These are phyloP conservation scores for Darevskia mixta DNA, from an alignment of 2,797 vertebrate species.

Conservation along the genomic window DNA sequence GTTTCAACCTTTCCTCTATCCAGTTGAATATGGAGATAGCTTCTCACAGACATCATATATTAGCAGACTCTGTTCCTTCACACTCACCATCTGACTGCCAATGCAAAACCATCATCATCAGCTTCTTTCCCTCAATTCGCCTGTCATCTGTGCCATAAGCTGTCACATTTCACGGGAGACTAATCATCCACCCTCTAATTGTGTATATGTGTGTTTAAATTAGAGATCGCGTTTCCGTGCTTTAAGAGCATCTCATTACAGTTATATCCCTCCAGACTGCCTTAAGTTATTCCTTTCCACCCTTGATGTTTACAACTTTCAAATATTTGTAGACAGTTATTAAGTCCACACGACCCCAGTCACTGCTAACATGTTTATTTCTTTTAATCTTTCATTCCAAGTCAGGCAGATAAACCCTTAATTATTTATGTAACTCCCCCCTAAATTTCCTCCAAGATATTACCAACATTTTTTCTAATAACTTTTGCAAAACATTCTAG, in stretches of 20 bases:
- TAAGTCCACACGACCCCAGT: slow-evolving; percentile 36
- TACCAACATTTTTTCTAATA: slow-evolving; percentile 54
- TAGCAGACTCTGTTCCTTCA: slow-evolving; percentile 6
- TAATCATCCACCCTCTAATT: not conserved
- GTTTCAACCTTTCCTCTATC: not conserved
- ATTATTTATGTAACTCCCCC: slow-evolving; percentile 72
- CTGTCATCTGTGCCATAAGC: not conserved
- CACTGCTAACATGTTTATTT: slow-evolving; percentile 74
- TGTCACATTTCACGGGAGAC: slow-evolving; percentile 18
- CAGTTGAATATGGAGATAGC: not conserved
- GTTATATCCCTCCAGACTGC: slow-evolving; percentile 20
- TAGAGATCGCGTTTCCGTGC: slow-evolving; percentile 12
- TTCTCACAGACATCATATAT: slow-evolving; percentile 52
- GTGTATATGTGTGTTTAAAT: slow-evolving; percentile 10
- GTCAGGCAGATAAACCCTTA: slow-evolving; percentile 65
- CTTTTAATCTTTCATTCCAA: slow-evolving; percentile 70
- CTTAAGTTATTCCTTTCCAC: slow-evolving; percentile 57
- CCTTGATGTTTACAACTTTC: slow-evolving; percentile 54
- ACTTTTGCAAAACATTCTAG: slow-evolving; percentile 52
- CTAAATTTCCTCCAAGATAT: slow-evolving; percentile 58
- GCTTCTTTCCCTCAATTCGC: slow-evolving; percentile 24
- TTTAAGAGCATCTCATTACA: slow-evolving; percentile 17
- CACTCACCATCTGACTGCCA: slow-evolving; percentile 22
- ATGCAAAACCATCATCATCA: slow-evolving; percentile 7
- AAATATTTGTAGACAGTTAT: slow-evolving; percentile 55